A percentile compares a stretch with the other conserved stretches of the same genome.
Evolutionary conservation across 2,797 vertebrate species (phyloP).

Genomic region (Semotilus atromaculatus): DNA sequence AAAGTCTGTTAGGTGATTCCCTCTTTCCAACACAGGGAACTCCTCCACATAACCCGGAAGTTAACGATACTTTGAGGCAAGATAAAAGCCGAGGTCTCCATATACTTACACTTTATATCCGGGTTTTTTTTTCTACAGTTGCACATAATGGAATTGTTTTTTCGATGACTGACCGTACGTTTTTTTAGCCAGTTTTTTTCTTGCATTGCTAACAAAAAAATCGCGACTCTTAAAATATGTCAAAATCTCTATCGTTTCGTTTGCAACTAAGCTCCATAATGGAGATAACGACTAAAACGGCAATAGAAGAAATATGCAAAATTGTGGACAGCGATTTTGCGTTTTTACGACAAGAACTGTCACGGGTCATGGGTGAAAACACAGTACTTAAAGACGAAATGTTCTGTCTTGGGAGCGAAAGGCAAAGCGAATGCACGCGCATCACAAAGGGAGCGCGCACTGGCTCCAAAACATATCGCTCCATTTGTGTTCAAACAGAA

Average conservation of each 20-base stretch:
- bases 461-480: constrained; percentile 59
- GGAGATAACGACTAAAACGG: constrained; percentile 71
- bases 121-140: not conserved
- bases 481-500: constrained; percentile 68
- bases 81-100: constrained; percentile 7
- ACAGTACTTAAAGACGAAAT: constrained; percentile 68
- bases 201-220: not conserved
- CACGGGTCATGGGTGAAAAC: constrained; percentile 67
- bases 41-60: constrained; percentile 19
- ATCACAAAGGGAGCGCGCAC: constrained; percentile 41
- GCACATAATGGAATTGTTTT: not conserved
- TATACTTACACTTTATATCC: not conserved
- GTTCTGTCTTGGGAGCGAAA: constrained; percentile 66
- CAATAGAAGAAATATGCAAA: constrained; percentile 70
- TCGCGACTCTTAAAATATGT: constrained; percentile 8
- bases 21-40: not conserved
- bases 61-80: not conserved
- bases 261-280: constrained; percentile 74
- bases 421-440: constrained; percentile 43
- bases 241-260: constrained; percentile 61
- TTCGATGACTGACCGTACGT: not conserved
- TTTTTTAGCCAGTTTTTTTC: not conserved
- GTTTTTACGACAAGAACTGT: constrained; percentile 67
- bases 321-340: constrained; percentile 75
- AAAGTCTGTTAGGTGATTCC: not conserved